Base-by-base conservation (phyloP, 2,113 vertebrate genomes). In the Clarias macrocephalus region DNA sequence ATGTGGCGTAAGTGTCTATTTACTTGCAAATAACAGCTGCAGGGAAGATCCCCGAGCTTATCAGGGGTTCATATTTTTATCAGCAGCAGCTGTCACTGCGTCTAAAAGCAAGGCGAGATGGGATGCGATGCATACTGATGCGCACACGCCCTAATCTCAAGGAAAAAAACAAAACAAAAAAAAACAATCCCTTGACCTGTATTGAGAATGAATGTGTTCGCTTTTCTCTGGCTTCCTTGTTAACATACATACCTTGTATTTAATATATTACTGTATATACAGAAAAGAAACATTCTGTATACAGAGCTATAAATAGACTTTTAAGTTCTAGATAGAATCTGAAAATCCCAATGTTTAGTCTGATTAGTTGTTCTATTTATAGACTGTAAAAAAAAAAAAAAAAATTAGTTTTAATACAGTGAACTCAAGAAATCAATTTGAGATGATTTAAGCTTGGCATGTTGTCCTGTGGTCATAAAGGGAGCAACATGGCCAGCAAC, bases 21-120 rank as follows among this genome's bases (percentile, higher is more conserved):
- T 90, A 87, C 59, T 90, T 89, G 83, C 83, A 91, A 90, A 91
- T 72, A 52, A 33, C 15, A 77, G 66, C 79, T 2, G 57, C 66
- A 28, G 79, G 16, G 11, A 28, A 70, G 48, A 48, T 85, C 73
- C 33, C 80, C 56, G 5, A 88, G 87, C 73, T 87, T 81, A 86
- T 88, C 76, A 48, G 56, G 21, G 25, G 75, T 87, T 87, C n/a
- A 66, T 85, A 85, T 6, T 65, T 81, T 82, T 82, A 86, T 33
- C 79, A 21, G 15, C 15, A 48, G 72, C 72, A 77, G 70, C 70
- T 83, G 59, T 56, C 70, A 63, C 66, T n/a, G 54, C 80, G 23
- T 75, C 6, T 73, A n/a, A 48, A 28, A 75, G 83, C 54, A 33
- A 59, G 19, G 21, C 68, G 2, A 59, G 68, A 84, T 60, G 66